Evolutionary conservation across 2,113 vertebrate genomes (phyloP).

Genomic region (Actenoides lindsayi): DNA sequence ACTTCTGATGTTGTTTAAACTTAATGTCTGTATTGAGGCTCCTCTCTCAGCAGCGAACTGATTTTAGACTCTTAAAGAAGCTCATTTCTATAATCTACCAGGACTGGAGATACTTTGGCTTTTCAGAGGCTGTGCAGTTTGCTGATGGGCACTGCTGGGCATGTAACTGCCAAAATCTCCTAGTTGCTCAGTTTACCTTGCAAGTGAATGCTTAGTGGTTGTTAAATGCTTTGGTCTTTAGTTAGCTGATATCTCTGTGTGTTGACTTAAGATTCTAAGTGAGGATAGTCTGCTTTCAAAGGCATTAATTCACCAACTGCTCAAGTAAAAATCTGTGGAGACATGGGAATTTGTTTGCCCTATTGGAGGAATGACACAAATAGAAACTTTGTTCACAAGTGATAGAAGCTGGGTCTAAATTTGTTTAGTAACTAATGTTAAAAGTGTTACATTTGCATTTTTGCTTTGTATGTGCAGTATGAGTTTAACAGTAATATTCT

Average conservation of each 20-base stretch:
- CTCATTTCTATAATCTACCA: background rate
- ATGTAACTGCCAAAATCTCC: accelerated
- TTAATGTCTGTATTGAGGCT: background rate
- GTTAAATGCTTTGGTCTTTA: background rate
- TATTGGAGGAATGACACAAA: background rate
- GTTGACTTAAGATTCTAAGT: background rate
- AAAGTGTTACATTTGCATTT: background rate
- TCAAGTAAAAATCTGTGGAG: slow-evolving; percentile 9
- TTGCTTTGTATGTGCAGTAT: background rate
- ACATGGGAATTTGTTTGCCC: background rate
- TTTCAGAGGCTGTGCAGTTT: background rate
- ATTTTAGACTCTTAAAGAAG: background rate
- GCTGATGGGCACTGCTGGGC: background rate
- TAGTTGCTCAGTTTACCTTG: background rate
- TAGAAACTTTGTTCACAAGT: background rate
- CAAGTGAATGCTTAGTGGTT: background rate
- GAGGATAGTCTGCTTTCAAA: background rate
- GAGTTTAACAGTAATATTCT: background rate
- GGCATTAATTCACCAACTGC: background rate
- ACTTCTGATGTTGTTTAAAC: background rate
- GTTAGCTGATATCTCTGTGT: background rate
- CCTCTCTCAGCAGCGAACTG: background rate
- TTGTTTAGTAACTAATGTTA: background rate
- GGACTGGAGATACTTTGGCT: background rate
- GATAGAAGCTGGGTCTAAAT: background rate